Evolutionary conservation across 2,888 invertebrate genomes (phyloP).

Genomic region (Cryptus viduatorius): DNA sequence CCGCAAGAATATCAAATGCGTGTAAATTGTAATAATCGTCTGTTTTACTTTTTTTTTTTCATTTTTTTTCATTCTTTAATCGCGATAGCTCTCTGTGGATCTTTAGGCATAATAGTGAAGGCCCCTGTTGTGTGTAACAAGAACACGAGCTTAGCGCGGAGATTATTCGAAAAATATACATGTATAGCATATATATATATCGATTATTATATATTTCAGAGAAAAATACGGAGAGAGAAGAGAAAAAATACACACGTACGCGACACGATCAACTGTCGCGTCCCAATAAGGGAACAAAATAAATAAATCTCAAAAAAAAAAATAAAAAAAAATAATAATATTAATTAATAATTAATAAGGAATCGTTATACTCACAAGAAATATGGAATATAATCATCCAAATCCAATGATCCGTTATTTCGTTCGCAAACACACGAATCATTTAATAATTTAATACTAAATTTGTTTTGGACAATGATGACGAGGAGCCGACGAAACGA

Average conservation of each 20-base stretch:
- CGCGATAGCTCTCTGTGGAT: conserved; percentile 5
- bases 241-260: conserved; percentile 48
- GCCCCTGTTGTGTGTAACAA: conserved; percentile 38
- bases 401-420: neutral
- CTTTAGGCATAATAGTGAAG: conserved; percentile 33
- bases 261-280: conserved; percentile 53
- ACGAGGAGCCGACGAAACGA: conserved; percentile 15
- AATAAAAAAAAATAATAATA: no score
- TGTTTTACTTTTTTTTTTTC: neutral
- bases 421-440: conserved; percentile 32
- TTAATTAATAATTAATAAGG: neutral
- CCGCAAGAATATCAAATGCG: conserved; percentile 19
- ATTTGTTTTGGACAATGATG: conserved; percentile 10
- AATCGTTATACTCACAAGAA: conserved; percentile 1
- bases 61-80: neutral
- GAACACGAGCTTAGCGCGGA: conserved; percentile 41
- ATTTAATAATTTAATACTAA: conserved; percentile 44
- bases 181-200: conserved; percentile 38
- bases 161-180: conserved; percentile 49
- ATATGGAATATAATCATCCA: neutral
- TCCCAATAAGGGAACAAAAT: conserved; percentile 64
- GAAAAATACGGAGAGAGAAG: conserved; percentile 39
- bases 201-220: conserved; percentile 20
- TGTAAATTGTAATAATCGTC: conserved; percentile 5
- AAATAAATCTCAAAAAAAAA: conserved; percentile 61